A percentile compares a stretch with the other conserved stretches of the same genome.
These are phyloP conservation scores for Mamestra brassicae DNA, from an alignment of 2,888 invertebrate species.

Conservation along the genomic window DNA sequence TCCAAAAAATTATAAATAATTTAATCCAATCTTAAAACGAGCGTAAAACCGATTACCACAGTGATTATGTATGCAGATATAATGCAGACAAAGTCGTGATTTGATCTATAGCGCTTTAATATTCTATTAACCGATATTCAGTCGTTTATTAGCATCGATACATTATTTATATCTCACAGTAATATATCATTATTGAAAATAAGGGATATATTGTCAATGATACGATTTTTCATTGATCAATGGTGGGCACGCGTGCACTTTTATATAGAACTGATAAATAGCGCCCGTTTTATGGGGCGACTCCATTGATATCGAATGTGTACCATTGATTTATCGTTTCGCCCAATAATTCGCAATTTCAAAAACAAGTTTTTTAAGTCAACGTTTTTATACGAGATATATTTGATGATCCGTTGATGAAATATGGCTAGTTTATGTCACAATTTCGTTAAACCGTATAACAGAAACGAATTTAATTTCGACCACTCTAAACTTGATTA, in stretches of 20 bases:
- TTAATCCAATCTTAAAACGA: constrained; percentile 60
- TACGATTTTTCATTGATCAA: constrained; percentile 84
- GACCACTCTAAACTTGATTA: constrained; percentile 54
- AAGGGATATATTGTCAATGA: constrained; percentile 83
- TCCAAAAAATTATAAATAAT: constrained; percentile 61
- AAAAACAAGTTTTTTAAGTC: constrained; percentile 74
- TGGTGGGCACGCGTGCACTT: constrained; percentile 82
- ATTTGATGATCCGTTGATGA: constrained; percentile 77
- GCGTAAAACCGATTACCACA: constrained; percentile 79
- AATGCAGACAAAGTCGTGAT: constrained; percentile 75
- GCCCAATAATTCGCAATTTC: constrained; percentile 80
- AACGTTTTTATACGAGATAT: constrained; percentile 72
- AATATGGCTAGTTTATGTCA: constrained; percentile 70
- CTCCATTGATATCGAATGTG: constrained; percentile 82
- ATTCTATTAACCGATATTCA: constrained; percentile 83
- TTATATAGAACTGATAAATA: constrained; percentile 86
- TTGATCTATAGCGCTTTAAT: constrained; percentile 84
- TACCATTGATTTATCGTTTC: constrained; percentile 85
- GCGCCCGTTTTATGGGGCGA: constrained; percentile 82
- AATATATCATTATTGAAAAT: constrained; percentile 83
- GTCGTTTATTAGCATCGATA: constrained; percentile 64
- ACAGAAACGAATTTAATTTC: constrained; percentile 59
- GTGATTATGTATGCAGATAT: constrained; percentile 81
- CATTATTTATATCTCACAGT: constrained; percentile 72
- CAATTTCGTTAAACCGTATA: constrained; percentile 44